These are phyloP conservation scores for Siniperca obscura DNA, from an alignment of 2,797 vertebrate species.

Conservation along the genomic window DNA sequence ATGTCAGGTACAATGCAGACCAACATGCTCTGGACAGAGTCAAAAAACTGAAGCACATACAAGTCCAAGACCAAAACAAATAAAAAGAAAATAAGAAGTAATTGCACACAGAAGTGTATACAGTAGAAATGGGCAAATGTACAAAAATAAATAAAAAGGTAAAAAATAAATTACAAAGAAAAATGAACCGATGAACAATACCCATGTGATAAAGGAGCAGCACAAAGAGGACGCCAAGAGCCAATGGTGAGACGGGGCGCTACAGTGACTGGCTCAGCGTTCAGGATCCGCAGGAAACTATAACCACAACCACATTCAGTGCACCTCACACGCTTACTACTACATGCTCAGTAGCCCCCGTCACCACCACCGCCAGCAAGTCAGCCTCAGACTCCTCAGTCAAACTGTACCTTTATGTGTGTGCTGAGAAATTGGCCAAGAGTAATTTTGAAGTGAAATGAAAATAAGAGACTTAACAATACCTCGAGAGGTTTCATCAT, in stretches of 20 bases:
- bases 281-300: constrained; percentile 89
- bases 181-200: constrained; percentile 67
- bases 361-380: constrained; percentile 65
- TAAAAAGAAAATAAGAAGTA: constrained; percentile 60
- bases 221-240: constrained; percentile 66
- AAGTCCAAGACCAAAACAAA: constrained; percentile 56
- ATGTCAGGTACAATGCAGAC: constrained; percentile 42
- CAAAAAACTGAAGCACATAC: constrained; percentile 53
- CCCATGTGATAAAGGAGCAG: constrained; percentile 74
- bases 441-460: constrained; percentile 30
- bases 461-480: constrained; percentile 40
- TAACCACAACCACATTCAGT: constrained; percentile 81
- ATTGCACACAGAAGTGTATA: constrained; percentile 87
- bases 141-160: constrained; percentile 79
- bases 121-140: constrained; percentile 85
- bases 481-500: constrained; percentile 29
- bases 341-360: constrained; percentile 76
- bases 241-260: constrained; percentile 69
- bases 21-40: constrained; percentile 46
- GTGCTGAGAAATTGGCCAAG: constrained; percentile 42
- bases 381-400: constrained; percentile 66
- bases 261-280: constrained; percentile 87
- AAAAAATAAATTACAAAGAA: constrained; percentile 81
- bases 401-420: constrained; percentile 69
- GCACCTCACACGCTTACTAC: constrained; percentile 75